Percentiles rank a stretch among this genome's conserved stretches.
These are phyloP conservation scores for Strix occidentalis DNA, from an alignment of 2,797 vertebrate species.

Conservation along the genomic window DNA sequence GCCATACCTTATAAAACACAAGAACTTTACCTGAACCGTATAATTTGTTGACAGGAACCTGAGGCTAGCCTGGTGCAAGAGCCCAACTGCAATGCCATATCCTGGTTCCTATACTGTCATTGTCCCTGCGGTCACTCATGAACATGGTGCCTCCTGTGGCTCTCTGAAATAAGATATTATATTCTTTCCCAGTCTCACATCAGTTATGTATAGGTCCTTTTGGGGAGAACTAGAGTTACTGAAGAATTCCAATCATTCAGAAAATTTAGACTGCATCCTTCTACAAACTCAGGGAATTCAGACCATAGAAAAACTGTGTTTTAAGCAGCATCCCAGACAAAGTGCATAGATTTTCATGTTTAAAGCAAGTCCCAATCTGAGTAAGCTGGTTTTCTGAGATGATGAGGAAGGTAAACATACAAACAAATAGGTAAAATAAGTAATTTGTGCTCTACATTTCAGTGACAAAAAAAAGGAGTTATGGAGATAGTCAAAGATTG, in stretches of 20 bases:
- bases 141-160: background rate
- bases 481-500: background rate
- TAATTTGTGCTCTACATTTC: background rate
- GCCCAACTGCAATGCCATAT: background rate
- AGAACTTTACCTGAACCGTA: background rate
- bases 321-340: background rate
- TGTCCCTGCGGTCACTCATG: background rate
- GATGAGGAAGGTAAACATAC: background rate
- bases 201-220: background rate
- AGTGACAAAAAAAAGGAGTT: background rate
- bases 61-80: background rate
- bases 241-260: background rate
- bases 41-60: background rate
- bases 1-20: background rate
- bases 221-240: background rate
- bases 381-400: background rate
- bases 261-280: background rate
- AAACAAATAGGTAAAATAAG: background rate
- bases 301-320: background rate
- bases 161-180: background rate
- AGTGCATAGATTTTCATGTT: background rate
- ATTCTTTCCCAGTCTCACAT: background rate
- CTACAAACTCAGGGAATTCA: background rate
- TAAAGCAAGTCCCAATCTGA: background rate
- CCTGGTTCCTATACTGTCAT: background rate